These are phyloP conservation scores for Callionymus lyra DNA, from an alignment of 2,113 vertebrate species.

Conservation along the genomic window DNA sequence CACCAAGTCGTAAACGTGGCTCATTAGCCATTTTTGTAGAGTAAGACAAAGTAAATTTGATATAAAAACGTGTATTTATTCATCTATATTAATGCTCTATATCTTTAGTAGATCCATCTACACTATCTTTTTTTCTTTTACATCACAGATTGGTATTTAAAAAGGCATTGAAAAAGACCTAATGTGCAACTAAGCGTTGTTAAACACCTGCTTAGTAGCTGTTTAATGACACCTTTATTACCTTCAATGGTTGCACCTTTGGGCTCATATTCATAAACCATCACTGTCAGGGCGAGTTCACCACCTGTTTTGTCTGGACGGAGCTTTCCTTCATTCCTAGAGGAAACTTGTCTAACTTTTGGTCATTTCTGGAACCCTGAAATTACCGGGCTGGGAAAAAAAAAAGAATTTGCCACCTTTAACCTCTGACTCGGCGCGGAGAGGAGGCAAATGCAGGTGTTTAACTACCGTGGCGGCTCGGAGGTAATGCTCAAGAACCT, in stretches of 20 bases:
- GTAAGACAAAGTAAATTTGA: no score
- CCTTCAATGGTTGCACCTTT: conserved; percentile 47
- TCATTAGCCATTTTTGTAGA: no score
- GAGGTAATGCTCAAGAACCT: conserved; percentile 20
- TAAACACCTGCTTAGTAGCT: conserved; percentile 48
- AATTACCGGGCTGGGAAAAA: conserved; percentile 48
- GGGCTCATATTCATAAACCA: conserved; percentile 60
- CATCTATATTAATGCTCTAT: no score
- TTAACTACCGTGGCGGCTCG: conserved; percentile 17
- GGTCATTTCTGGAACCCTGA: conserved; percentile 37
- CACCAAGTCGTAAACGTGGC: no score
- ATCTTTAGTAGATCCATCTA: no score
- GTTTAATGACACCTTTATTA: conserved; percentile 42
- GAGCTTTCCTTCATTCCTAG: conserved; percentile 31
- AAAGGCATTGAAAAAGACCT: conserved; percentile 34
- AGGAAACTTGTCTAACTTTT: conserved; percentile 37
- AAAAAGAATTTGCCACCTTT: conserved; percentile 30
- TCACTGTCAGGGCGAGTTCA: conserved; percentile 54
- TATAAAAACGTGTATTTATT: no score
- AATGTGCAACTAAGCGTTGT: conserved; percentile 16
- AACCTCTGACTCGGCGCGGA: conserved; percentile 13
- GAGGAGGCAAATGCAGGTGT: conserved; percentile 36
- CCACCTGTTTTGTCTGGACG: conserved; percentile 47
- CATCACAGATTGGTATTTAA: conserved; percentile 39
- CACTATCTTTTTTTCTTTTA: neutral